Percentiles rank a stretch among this genome's conserved stretches.
Evolutionary conservation across 2,888 invertebrate species (phyloP).

Genomic region (Diaphora mendica): DNA sequence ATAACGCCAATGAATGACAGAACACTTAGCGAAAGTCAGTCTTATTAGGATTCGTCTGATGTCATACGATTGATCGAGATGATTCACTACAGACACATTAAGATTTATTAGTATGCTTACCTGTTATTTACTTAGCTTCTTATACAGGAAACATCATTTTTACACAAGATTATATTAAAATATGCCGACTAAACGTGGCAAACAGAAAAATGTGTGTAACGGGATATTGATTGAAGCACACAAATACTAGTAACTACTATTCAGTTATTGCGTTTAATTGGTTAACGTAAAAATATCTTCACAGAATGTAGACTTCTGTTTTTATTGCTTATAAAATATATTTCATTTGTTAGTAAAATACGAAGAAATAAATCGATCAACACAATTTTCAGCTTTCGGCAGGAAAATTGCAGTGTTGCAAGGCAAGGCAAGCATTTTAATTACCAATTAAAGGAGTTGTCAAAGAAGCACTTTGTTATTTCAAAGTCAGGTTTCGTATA

Average conservation of each 20-base stretch:
- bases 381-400: slow-evolving; percentile 24
- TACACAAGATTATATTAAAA: slow-evolving; percentile 36
- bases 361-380: slow-evolving; percentile 36
- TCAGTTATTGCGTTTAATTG: neutral
- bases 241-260: slow-evolving; percentile 5
- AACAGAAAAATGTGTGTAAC: slow-evolving; percentile 52
- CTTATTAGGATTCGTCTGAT: slow-evolving; percentile 54
- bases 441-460: neutral
- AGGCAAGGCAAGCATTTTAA: slow-evolving; percentile 10
- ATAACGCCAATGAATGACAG: neutral
- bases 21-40: slow-evolving; percentile 13
- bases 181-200: slow-evolving; percentile 74
- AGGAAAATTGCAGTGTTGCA: slow-evolving; percentile 35
- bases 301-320: too few species aligned
- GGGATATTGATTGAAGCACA: slow-evolving; percentile 41
- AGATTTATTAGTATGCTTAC: slow-evolving; percentile 28
- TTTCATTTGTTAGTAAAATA: slow-evolving; percentile 12
- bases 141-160: slow-evolving; percentile 57
- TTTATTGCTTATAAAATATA: slow-evolving; percentile 19
- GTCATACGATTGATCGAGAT: slow-evolving; percentile 52
- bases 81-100: slow-evolving; percentile 42
- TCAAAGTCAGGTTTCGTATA: too few species aligned
- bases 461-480: neutral
- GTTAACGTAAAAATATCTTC: neutral
- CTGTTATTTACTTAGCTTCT: slow-evolving; percentile 33